Evolutionary conservation across 2,888 invertebrate species (phyloP), one percentile per base, ranked within the genome.

Genomic region (Lycaena phlaeas): DNA sequence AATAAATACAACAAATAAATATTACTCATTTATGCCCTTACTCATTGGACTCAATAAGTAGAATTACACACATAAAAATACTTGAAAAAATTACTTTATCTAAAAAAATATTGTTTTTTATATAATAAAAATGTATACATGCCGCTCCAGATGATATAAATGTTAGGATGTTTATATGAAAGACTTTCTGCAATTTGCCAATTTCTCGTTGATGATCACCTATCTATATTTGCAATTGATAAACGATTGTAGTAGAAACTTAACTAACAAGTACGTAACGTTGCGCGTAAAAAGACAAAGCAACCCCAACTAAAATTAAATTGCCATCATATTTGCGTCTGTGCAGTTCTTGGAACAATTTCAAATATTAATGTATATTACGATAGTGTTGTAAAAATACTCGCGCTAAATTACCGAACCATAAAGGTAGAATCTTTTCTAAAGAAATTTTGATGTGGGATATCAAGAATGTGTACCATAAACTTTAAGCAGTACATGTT

Each of bases 381-480:
- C 17, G 17, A 22, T 11, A 18, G 4, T 11, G 18, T 22, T 22
- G 22, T 7, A n/a, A 3, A 18, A 9, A 22, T 34, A 22, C 11
- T 12, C 11, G 18, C 11, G 11, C n/a, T n/a, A n/a, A n/a, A n/a
- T n/a, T n/a, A 18, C 17, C 22, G 11, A 22, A 18, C 12, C 22
- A 34, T 15, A 27, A 30, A 18, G 9, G n/a, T 7, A 34, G 15
- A 31, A 4, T 22, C n/a, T n/a, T n/a, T n/a, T 12, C 34, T 12
- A 22, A 34, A 7, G 4, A 6, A 34, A 34, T 34, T 34, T 34
- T 22, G 34, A 34, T 22, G 7, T 12, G 14, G 12, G 9, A 14
- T 12, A 41, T 37, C 9, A 34, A 25, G 30, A 34, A 31, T 28
- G 27, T 29, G 40, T 40, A 18, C n/a, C 27, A 41, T 30, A 27